These are phyloP conservation scores for Acrossocheilus fasciatus DNA, from an alignment of 2,797 vertebrate species.

Conservation along the genomic window DNA sequence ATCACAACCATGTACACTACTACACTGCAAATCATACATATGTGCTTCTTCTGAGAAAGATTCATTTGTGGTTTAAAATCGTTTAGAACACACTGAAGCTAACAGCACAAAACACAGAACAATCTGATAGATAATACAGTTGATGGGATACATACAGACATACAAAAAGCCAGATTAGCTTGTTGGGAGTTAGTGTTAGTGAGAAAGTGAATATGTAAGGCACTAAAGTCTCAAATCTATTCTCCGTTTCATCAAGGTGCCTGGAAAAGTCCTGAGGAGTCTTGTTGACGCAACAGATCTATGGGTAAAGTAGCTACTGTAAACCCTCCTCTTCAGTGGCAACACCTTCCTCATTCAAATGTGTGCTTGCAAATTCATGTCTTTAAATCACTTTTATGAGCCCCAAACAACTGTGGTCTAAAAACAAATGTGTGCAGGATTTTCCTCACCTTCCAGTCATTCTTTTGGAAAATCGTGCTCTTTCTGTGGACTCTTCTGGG, in stretches of 20 bases:
- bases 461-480: background rate
- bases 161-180: slow-evolving; percentile 21
- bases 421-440: background rate
- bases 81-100: slow-evolving; percentile 17
- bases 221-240: slow-evolving; percentile 75
- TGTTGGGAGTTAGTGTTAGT: slow-evolving; percentile 62
- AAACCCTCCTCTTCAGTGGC: slow-evolving; percentile 1
- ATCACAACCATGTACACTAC: slow-evolving; percentile 17
- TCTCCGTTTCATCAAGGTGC: slow-evolving; percentile 58
- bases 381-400: background rate
- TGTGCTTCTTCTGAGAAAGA: slow-evolving; percentile 8
- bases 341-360: slow-evolving; percentile 17
- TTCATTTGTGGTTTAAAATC: slow-evolving; percentile 1
- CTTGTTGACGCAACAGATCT: slow-evolving; percentile 14
- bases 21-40: slow-evolving; percentile 31
- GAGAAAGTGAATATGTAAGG: slow-evolving; percentile 78
- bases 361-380: slow-evolving; percentile 7
- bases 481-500: background rate
- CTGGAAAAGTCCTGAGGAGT: slow-evolving; percentile 48
- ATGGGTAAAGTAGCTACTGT: background rate
- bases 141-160: slow-evolving; percentile 53
- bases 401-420: background rate
- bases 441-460: slow-evolving; percentile 18
- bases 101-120: slow-evolving; percentile 1
- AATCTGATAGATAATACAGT: background rate